phyloP scores from a whole-genome alignment of 2,797 vertebrate species.

The Oreonectes daqikongensis region DNA sequence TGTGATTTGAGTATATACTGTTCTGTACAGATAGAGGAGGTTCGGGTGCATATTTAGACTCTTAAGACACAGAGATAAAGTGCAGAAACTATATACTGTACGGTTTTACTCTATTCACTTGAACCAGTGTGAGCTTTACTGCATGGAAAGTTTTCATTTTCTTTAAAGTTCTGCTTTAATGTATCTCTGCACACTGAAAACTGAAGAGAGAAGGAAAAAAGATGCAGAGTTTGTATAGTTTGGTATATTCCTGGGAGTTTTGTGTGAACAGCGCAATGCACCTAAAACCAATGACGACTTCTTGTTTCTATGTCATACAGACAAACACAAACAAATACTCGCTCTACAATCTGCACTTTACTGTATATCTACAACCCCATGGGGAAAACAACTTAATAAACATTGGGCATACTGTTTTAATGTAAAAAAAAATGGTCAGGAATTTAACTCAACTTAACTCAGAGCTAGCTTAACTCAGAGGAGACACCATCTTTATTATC shows the following conservation, averaged over 20 bases:
- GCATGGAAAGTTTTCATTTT: neutral
- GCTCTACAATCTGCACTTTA: neutral
- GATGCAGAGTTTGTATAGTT: conserved; percentile 17
- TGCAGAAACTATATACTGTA: neutral
- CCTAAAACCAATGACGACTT: neutral
- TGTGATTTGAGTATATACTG: neutral
- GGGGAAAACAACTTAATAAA: neutral
- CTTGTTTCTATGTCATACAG: conserved; percentile 1
- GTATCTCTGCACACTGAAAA: no score
- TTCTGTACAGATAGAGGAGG: neutral
- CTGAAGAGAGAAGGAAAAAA: no score
- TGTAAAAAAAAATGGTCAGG: no score
- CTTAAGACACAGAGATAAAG: neutral
- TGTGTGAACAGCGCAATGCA: conserved; percentile 14
- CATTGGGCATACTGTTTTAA: no score
- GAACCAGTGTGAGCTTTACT: neutral
- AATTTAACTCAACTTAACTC: no score
- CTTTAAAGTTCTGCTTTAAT: no score
- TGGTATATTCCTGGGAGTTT: conserved; percentile 17
- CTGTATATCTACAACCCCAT: neutral
- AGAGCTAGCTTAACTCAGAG: no score
- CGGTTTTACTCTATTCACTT: neutral
- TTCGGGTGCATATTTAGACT: neutral
- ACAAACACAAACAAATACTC: conserved; percentile 2
- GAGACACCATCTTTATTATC: no score